Percentiles rank a stretch among this genome's conserved stretches.
Evolutionary conservation across 2,888 invertebrate genomes (phyloP).

Genomic region (Pedicia rivosa): DNA sequence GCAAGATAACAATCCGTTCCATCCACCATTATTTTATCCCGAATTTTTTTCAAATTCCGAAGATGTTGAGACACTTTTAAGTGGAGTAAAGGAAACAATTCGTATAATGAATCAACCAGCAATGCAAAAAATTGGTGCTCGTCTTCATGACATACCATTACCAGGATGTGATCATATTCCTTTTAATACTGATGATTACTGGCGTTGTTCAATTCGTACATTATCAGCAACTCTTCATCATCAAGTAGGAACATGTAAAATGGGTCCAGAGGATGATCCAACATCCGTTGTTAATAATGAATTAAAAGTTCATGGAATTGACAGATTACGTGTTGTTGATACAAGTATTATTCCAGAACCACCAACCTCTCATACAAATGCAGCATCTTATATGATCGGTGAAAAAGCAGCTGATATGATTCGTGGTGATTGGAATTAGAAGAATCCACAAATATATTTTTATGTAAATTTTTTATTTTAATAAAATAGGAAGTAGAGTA

Average conservation of each 20-base stretch:
- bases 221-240: constrained; percentile 37
- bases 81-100: constrained; percentile 44
- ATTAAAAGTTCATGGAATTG: constrained; percentile 40
- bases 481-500: too few relatives aligned
- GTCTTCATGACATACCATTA: constrained; percentile 32
- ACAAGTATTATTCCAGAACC: constrained; percentile 45
- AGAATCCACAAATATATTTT: too few relatives aligned
- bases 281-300: constrained; percentile 37
- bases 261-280: constrained; percentile 29
- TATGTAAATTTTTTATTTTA: too few relatives aligned
- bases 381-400: constrained; percentile 32
- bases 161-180: constrained; percentile 33
- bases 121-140: constrained; percentile 39
- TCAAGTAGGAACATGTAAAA: constrained; percentile 32
- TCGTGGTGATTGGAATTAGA: constrained; percentile 31
- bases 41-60: constrained; percentile 57
- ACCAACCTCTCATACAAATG: constrained; percentile 45
- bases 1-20: constrained; percentile 50
- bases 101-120: constrained; percentile 38
- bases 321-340: constrained; percentile 42
- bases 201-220: constrained; percentile 45
- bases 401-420: constrained; percentile 46
- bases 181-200: constrained; percentile 44
- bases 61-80: constrained; percentile 42
- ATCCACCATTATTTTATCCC: constrained; percentile 59